These are phyloP conservation scores for Neopipo cinnamomea DNA, from an alignment of 2,113 vertebrate genomes.

Conservation along the genomic window DNA sequence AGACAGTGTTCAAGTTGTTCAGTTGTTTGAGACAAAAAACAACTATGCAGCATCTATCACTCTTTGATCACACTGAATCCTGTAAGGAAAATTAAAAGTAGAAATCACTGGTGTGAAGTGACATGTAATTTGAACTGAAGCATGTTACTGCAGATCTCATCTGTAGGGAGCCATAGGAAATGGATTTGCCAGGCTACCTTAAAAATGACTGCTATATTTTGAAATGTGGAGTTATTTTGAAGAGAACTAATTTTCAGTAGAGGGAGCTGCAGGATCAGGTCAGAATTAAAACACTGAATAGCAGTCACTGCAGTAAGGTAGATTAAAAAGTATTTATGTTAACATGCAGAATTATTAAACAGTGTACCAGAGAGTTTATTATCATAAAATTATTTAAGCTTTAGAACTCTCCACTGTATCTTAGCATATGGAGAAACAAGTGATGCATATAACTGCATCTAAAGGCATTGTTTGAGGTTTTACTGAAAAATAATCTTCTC, in stretches of 20 bases:
- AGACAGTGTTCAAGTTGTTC: not conserved
- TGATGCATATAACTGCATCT: not conserved
- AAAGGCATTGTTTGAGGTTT: not conserved
- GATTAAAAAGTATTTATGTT: slow-evolving; percentile 15
- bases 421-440: not conserved
- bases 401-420: not conserved
- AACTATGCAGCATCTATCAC: not conserved
- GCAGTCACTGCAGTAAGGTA: not conserved
- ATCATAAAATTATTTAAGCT: slow-evolving; percentile 28
- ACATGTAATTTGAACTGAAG: not conserved
- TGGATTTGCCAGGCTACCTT: slow-evolving; percentile 18
- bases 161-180: not conserved
- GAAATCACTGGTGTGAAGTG: not conserved
- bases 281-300: not conserved
- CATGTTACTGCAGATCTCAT: not conserved
- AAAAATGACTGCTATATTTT: not conserved
- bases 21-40: not conserved
- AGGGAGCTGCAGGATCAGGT: slow-evolving; percentile 61
- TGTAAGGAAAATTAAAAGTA: not conserved
- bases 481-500: not conserved
- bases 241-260: slow-evolving; percentile 48
- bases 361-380: not conserved
- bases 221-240: slow-evolving; percentile 2
- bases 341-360: slow-evolving; percentile 18
- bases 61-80: not conserved